Evolutionary conservation across 1,140 invertebrate species (phyloP), one percentile per base, ranked within the genome.

Genomic region (Formica exsecta): DNA sequence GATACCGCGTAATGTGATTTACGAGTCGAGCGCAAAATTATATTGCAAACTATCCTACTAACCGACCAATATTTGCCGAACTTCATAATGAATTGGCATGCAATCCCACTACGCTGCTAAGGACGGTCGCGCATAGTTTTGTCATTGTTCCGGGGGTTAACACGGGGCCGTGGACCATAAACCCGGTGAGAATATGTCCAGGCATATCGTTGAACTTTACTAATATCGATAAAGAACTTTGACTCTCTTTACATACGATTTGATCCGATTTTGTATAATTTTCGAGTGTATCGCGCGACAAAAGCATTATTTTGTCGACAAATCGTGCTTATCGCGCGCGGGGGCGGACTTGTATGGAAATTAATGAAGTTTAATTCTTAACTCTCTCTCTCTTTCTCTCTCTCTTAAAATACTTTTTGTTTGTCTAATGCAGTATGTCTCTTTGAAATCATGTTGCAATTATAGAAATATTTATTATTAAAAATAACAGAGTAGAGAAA

Each of bases 211-310:
- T 25, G 84, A 89, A 89, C 86, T 89, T 89, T 77, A 44, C 65
- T 86, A 83, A 87, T 86, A 83, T 81, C 68, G 75, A 86, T 88
- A 71, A 88, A 86, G 85, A 88, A 88, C 61, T 71, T 61, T 9
- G 65, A 54, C 70, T 32, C 1, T 32, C 32, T 61, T 66, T 41
- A 25, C 41, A 54, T 11, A 9, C 62, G 64, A 66, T 48, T 66
- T 66, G 61, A 75, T 81, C 13, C 38, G 85, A 77, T 87, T 57
- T 38, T 8, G n/a, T 32, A 48, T 44, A 73, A 83, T 83, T 61
- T 70, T 38, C 66, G 25, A 8, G 38, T 62, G 54, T 73, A 48
- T 62, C 79, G 68, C 36, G 71, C 22, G 66, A 22, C 38, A 25
- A 62, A 16, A 44, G 71, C 11, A 36, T 51, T 62, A 65, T 54